These are phyloP conservation scores for Agrochola macilenta DNA, from an alignment of 2,888 invertebrate species.

Conservation along the genomic window DNA sequence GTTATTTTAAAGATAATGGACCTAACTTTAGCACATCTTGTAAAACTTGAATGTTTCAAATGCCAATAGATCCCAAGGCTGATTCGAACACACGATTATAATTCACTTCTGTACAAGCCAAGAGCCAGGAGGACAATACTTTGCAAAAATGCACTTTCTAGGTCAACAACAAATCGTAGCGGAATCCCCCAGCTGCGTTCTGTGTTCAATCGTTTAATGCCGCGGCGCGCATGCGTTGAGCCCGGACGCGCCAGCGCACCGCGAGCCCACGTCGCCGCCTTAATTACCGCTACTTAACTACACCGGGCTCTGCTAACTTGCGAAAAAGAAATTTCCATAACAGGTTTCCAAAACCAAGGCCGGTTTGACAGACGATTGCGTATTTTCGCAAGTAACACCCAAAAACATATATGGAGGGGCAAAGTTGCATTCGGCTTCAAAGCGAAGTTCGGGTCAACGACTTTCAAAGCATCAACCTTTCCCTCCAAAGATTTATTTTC, in stretches of 20 bases:
- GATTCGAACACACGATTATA: neutral
- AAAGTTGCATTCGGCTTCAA: constrained; percentile 19
- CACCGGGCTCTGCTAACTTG: constrained; percentile 46
- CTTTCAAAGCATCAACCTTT: constrained; percentile 1
- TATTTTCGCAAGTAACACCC: constrained; percentile 50
- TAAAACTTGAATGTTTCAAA: neutral
- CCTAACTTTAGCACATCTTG: neutral
- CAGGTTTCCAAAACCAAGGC: constrained; percentile 53
- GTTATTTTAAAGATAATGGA: constrained; percentile 6
- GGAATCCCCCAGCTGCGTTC: constrained; percentile 54
- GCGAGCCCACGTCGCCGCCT: constrained; percentile 33
- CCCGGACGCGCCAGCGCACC: constrained; percentile 22
- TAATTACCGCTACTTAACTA: constrained; percentile 62
- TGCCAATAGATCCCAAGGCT: neutral
- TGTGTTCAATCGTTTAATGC: constrained; percentile 51
- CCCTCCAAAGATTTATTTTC: neutral
- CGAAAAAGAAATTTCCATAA: constrained; percentile 66
- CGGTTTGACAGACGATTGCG: constrained; percentile 39
- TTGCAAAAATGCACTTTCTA: constrained; percentile 34
- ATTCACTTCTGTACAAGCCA: neutral
- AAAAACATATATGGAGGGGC: constrained; percentile 8
- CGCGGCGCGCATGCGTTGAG: constrained; percentile 18
- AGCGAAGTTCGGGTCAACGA: constrained; percentile 29
- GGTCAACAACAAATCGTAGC: constrained; percentile 38
- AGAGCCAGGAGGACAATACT: neutral